Conservation (phyloP, 2,113 vertebrate genomes). For the Eleginops maclovinus region DNA sequence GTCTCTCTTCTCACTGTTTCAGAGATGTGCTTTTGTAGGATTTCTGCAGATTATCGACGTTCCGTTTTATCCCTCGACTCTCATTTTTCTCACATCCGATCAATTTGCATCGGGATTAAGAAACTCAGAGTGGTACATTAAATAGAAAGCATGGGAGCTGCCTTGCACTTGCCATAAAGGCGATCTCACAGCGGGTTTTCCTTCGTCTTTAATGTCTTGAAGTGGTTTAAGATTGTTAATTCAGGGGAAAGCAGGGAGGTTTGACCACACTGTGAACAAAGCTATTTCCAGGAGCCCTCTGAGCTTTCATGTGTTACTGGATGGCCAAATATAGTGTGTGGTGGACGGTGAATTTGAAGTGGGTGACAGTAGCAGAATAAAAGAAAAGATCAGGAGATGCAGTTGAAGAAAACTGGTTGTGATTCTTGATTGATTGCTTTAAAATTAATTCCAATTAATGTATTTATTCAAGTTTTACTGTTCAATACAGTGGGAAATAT, state of each 20-base stretch:
- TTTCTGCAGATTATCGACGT: conserved; percentile 2
- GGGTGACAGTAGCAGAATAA: neutral
- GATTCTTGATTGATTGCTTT: too few relatives aligned
- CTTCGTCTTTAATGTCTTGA: neutral
- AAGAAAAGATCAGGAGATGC: neutral
- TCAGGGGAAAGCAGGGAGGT: neutral
- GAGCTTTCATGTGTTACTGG: neutral
- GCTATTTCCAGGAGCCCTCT: neutral
- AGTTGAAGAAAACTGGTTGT: too few relatives aligned
- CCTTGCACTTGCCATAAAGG: too few relatives aligned
- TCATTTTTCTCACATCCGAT: conserved; percentile 11
- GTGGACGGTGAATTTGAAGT: neutral
- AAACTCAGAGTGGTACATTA: neutral
- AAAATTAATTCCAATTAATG: too few relatives aligned
- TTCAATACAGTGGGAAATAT: too few relatives aligned
- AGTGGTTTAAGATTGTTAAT: neutral
- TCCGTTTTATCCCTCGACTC: neutral
- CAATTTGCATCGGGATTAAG: neutral
- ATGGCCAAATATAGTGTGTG: neutral
- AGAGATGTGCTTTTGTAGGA: neutral
- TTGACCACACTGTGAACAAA: conserved; percentile 2
- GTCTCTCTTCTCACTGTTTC: neutral
- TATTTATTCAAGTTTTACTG: too few relatives aligned
- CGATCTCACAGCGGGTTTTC: too few relatives aligned
- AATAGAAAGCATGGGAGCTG: too few relatives aligned